Percentiles rank a stretch among this genome's conserved stretches.
Evolutionary conservation across 2,888 invertebrate genomes (phyloP).

Genomic region (Cheiracanthium punctorium): DNA sequence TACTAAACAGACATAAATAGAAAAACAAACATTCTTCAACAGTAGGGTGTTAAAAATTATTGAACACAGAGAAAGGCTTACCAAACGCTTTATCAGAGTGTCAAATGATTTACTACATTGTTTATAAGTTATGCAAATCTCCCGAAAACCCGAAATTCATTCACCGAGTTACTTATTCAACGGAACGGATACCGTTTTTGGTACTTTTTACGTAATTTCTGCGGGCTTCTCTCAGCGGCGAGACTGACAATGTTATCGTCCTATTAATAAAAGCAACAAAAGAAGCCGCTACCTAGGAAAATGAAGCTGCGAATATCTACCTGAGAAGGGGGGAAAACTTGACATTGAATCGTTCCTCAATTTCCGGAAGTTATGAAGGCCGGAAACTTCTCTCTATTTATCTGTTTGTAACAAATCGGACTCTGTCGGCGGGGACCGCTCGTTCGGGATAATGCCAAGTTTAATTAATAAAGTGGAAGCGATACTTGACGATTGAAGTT

Average conservation of each 20-base stretch:
- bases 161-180: too few relatives aligned
- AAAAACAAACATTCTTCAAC: too few relatives aligned
- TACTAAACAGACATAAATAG: too few relatives aligned
- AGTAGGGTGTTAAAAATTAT: too few relatives aligned
- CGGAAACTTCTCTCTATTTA: conserved; percentile 39
- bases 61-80: too few relatives aligned
- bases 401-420: conserved; percentile 10
- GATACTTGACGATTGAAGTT: conserved; percentile 30
- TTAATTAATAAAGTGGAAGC: conserved; percentile 57
- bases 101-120: too few relatives aligned
- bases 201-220: too few relatives aligned
- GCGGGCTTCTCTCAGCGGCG: too few relatives aligned
- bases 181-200: too few relatives aligned
- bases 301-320: neutral
- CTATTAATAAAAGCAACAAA: neutral
- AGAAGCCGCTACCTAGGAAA: neutral
- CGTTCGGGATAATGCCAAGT: conserved; percentile 25
- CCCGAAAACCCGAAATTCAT: too few relatives aligned
- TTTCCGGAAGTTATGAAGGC: conserved; percentile 56
- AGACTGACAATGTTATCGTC: neutral
- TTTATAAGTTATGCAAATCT: too few relatives aligned
- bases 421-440: neutral
- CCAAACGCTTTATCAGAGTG: too few relatives aligned
- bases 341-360: conserved; percentile 40
- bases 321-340: conserved; percentile 25